A percentile compares a stretch with the other conserved stretches of the same genome.
These are phyloP conservation scores for Andinoacara biseriatus DNA, from an alignment of 2,113 vertebrate genomes.

Conservation along the genomic window DNA sequence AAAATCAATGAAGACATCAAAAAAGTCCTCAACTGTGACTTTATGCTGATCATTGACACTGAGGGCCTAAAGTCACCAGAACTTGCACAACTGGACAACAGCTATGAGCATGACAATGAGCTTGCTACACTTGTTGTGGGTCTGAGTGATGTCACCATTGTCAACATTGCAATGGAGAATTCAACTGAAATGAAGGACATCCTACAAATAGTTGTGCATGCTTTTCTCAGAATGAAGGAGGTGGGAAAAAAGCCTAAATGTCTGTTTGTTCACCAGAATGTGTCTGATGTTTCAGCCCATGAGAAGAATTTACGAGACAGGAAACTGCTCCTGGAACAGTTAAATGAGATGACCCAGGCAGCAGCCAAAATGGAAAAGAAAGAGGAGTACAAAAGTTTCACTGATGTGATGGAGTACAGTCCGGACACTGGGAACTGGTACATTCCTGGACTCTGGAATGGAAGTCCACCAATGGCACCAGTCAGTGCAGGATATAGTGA, in stretches of 20 bases:
- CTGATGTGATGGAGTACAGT: slow-evolving; percentile 75
- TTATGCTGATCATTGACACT: slow-evolving; percentile 73
- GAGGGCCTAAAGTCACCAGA: slow-evolving; percentile 75
- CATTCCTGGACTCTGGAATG: slow-evolving; percentile 78
- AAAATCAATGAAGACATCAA: slow-evolving; percentile 59
- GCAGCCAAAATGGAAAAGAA: slow-evolving; percentile 79
- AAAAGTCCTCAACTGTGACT: slow-evolving; percentile 74
- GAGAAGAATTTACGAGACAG: slow-evolving; percentile 56
- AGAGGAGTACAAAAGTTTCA: slow-evolving; percentile 61
- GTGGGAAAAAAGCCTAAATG: slow-evolving; percentile 80
- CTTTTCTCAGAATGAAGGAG: slow-evolving; percentile 75
- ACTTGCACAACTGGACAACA: slow-evolving; percentile 65
- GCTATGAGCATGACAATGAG: slow-evolving; percentile 80
- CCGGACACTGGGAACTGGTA: slow-evolving; percentile 71
- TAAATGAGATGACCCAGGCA: slow-evolving; percentile 76
- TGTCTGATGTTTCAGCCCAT: slow-evolving; percentile 79
- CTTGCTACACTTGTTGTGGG: slow-evolving; percentile 83
- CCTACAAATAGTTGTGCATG: slow-evolving; percentile 74
- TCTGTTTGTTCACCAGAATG: slow-evolving; percentile 84
- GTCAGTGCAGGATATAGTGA: slow-evolving; percentile 60
- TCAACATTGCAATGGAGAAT: slow-evolving; percentile 80
- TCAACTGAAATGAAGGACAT: slow-evolving; percentile 74
- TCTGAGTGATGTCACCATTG: slow-evolving; percentile 81
- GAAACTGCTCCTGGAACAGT: slow-evolving; percentile 71
- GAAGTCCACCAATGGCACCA: slow-evolving; percentile 17